These are phyloP conservation scores for Aphelenchoides besseyi DNA, from an alignment of 1,140 invertebrate genomes.

Conservation along the genomic window DNA sequence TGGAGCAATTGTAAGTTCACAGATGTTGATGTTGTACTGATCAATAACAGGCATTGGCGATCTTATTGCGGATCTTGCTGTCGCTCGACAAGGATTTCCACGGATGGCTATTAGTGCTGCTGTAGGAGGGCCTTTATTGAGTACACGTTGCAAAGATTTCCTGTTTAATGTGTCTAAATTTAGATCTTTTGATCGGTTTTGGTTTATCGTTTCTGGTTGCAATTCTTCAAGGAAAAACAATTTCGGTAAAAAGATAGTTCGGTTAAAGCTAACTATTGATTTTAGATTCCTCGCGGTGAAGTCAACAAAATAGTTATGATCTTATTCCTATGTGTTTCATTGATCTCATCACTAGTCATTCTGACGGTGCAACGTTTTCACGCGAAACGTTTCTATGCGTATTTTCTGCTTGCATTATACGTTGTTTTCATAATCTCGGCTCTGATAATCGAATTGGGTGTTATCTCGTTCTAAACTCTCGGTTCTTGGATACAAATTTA, in stretches of 20 bases:
- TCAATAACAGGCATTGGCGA: no score
- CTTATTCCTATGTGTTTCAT: conserved; percentile 63
- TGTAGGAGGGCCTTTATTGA: conserved; percentile 73
- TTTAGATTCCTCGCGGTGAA: conserved; percentile 60
- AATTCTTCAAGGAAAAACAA: conserved; percentile 62
- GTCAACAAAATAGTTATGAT: conserved; percentile 64
- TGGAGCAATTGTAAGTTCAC: conserved; percentile 75
- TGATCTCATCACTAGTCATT: conserved; percentile 64
- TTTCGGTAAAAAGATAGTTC: conserved; percentile 37
- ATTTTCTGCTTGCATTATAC: conserved; percentile 64
- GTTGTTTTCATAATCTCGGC: conserved; percentile 64
- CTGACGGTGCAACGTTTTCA: conserved; percentile 63
- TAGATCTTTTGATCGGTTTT: conserved; percentile 67
- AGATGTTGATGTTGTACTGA: no score
- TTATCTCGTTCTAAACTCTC: conserved; percentile 18
- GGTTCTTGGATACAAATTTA: background rate
- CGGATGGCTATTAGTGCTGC: conserved; percentile 73
- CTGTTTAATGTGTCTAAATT: background rate
- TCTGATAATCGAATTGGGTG: conserved; percentile 62
- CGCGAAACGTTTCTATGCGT: conserved; percentile 63
- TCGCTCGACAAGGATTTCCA: conserved; percentile 70
- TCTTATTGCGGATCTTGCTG: conserved; percentile 70
- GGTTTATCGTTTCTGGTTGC: conserved; percentile 68
- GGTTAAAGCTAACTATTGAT: conserved; percentile 26
- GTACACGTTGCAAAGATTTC: conserved; percentile 28